Base-by-base conservation (phyloP, 2,888 invertebrate genomes). In the Drosophila helvetica region DNA sequence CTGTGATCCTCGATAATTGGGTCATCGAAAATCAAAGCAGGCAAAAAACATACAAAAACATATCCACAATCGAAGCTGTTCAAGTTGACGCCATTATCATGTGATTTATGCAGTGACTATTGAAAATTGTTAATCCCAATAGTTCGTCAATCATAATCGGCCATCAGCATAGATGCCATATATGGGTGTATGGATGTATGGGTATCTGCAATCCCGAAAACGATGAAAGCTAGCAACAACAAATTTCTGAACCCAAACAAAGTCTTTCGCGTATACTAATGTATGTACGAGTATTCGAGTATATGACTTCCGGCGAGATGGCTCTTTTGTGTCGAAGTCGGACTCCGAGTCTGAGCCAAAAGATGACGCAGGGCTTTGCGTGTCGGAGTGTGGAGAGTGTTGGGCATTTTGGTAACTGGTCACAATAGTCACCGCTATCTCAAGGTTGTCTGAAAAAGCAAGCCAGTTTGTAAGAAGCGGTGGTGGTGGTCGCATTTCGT, bases 271-370 rank as follows among this genome's bases (percentile, higher is more conserved):
- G 33, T 19, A 7, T 7, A 10, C 42, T 25, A 7, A 52, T 64
- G 22, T 59, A 62, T 80, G 68, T 65, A 69, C 55, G 59, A 22
- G 5, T 22, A 22, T 58, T 77, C 77, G 63, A 65, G 63, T 30
- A 75, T 70, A 70, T 79, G 82, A 81, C 85, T 82, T 79, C 85
- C 87, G 79, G 79, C 85, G 77, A 45, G 46, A 52, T 59, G 47
- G 65, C 47, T 57, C 61, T 57, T 52, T 56, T 33, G 30, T 52
- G n/a, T 60, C 22, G 2, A n/a, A 38, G n/a, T 25, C 12, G 33
- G 25, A 25, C 56, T 22, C 47, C 19, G 27, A 45, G 50, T 50
- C 58, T 6, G n/a, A 38, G n/a, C 38, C 54, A n/a, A 5, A 25
- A 66, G 63, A 80, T 81, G 87, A 84, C 81, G 74, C 63, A 66